Conservation (phyloP, 1,140 invertebrate species). For the Scaptomyza graminum region DNA sequence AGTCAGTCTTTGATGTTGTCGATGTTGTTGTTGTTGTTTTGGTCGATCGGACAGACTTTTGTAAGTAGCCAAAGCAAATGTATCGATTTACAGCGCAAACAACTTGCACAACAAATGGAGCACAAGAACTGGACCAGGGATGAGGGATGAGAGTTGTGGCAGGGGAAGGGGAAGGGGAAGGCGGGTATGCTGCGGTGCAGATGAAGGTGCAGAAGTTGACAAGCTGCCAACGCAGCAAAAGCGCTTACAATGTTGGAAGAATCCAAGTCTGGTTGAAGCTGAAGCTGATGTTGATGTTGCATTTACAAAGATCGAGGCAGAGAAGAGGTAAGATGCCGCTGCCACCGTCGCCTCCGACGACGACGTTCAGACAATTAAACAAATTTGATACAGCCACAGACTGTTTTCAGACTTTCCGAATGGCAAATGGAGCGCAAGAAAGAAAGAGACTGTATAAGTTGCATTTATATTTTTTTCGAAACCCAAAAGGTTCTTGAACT, state of each 20-base stretch:
- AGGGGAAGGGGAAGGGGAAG: not conserved
- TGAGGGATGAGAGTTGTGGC: not conserved
- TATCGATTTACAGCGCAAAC: constrained; percentile 80
- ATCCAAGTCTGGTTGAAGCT: constrained; percentile 60
- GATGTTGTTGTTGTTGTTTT: constrained; percentile 35
- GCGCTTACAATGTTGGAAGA: constrained; percentile 79
- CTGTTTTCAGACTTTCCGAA: not conserved
- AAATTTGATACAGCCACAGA: constrained; percentile 73
- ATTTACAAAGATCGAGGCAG: constrained; percentile 1
- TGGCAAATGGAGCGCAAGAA: too few species aligned
- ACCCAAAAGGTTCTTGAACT: constrained; percentile 71
- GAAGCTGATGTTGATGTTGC: not conserved
- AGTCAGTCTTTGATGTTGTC: constrained; percentile 34
- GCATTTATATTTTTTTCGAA: constrained; percentile 52
- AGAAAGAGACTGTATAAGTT: constrained; percentile 23
- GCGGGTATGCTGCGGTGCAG: too few species aligned
- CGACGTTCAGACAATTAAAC: constrained; percentile 70
- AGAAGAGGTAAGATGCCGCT: constrained; percentile 28
- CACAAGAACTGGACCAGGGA: constrained; percentile 59
- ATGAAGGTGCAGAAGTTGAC: constrained; percentile 45
- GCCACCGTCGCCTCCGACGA: constrained; percentile 25
- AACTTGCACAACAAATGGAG: constrained; percentile 73
- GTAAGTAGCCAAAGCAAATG: constrained; percentile 73
- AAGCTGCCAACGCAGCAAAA: constrained; percentile 79
- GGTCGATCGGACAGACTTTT: constrained; percentile 38